Conservation (phyloP, 2,797 vertebrate genomes). For the Furcifer pardalis region DNA sequence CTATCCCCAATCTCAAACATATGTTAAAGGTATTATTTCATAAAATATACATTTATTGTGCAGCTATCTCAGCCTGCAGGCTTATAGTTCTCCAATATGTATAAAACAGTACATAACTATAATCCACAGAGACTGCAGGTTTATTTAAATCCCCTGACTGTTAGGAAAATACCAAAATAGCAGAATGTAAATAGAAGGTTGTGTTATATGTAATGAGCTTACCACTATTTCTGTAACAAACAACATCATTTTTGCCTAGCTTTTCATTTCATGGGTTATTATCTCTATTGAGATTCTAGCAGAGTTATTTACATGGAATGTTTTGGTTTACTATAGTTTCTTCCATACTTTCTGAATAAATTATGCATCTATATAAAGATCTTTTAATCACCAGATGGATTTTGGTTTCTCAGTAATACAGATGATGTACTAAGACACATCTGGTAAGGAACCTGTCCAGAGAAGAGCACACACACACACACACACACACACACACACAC, state of each 20-base stretch:
- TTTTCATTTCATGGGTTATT: conserved; percentile 54
- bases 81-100: conserved; percentile 68
- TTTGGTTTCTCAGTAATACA: conserved; percentile 63
- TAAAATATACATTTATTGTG: conserved; percentile 71
- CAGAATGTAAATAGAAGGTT: conserved; percentile 47
- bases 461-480: too few relatives aligned
- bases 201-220: conserved; percentile 54
- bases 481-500: too few relatives aligned
- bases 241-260: conserved; percentile 49
- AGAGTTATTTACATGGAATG: conserved; percentile 51
- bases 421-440: conserved; percentile 70
- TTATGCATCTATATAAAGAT: conserved; percentile 68
- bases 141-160: conserved; percentile 68
- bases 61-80: conserved; percentile 70
- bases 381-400: conserved; percentile 72
- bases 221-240: conserved; percentile 19
- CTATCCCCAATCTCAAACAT: conserved; percentile 34
- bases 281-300: conserved; percentile 55
- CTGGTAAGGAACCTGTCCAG: conserved; percentile 72
- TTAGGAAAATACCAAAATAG: conserved; percentile 59
- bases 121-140: conserved; percentile 55
- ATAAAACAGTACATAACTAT: conserved; percentile 66
- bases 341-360: conserved; percentile 65
- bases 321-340: conserved; percentile 53
- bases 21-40: conserved; percentile 72